Evolutionary conservation across 2,113 vertebrate species (phyloP).

Genomic region (Perca flavescens): DNA sequence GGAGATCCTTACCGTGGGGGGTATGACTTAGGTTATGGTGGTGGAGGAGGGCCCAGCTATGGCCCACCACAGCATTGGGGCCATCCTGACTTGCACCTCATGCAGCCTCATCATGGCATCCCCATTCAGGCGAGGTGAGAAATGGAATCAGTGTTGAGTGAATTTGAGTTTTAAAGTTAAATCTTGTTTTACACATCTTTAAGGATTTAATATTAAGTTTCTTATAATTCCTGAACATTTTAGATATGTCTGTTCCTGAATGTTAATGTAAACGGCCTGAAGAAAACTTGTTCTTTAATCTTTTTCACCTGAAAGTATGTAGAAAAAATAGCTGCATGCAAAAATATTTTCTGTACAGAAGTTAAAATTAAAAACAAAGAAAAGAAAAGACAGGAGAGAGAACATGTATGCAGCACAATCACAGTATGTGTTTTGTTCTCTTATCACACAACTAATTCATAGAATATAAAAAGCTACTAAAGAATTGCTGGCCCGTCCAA

Average conservation of each 20-base stretch:
- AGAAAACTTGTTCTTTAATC: background rate
- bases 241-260: background rate
- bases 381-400: background rate
- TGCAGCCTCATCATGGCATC: constrained; percentile 91
- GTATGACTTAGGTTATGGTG: constrained; percentile 92
- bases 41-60: constrained; percentile 91
- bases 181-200: background rate
- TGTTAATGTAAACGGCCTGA: background rate
- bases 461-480: background rate
- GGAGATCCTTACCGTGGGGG: constrained; percentile 92
- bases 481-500: background rate
- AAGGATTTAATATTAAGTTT: background rate
- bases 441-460: background rate
- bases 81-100: constrained; percentile 91
- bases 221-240: background rate
- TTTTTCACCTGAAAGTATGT: background rate
- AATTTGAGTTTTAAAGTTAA: background rate
- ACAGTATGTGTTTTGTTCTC: background rate
- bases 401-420: background rate
- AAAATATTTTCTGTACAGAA: background rate
- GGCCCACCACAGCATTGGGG: constrained; percentile 95
- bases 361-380: background rate
- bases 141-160: background rate
- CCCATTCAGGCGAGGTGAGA: constrained; percentile 94
- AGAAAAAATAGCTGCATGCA: background rate